Evolutionary conservation across 2,888 invertebrate species (phyloP).

Genomic region (Drosophila anomelani): DNA sequence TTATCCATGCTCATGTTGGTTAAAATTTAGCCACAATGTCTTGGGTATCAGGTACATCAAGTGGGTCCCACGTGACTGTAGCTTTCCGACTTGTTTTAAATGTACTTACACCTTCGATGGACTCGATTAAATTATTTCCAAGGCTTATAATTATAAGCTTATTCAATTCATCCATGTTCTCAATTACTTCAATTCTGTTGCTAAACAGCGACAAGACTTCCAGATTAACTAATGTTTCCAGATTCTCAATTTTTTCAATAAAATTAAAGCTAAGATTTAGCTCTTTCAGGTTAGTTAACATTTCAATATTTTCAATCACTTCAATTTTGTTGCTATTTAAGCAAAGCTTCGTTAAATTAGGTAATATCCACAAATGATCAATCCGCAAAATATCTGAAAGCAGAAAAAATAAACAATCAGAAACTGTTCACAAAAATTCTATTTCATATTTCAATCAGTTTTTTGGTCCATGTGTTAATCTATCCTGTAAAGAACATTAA

Average conservation of each 20-base stretch:
- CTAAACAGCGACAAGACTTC: constrained; percentile 92
- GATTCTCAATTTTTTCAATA: constrained; percentile 92
- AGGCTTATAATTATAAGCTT: constrained; percentile 92
- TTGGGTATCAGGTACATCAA: no score
- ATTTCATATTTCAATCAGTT: no score
- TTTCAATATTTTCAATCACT: constrained; percentile 92
- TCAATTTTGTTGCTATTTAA: constrained; percentile 94
- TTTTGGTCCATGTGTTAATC: no score
- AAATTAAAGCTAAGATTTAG: constrained; percentile 95
- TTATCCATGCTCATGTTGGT: no score
- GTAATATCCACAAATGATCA: constrained; percentile 93
- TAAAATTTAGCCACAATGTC: no score
- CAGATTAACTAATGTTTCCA: constrained; percentile 89
- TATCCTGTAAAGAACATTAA: no score
- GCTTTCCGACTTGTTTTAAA: not conserved
- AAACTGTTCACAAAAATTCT: no score
- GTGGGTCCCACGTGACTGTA: no score
- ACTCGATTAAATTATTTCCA: constrained; percentile 91
- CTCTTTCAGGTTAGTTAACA: constrained; percentile 90
- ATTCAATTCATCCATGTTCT: constrained; percentile 90
- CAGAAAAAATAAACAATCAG: not conserved
- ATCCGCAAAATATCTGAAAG: constrained; percentile 91
- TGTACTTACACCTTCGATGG: constrained; percentile 89
- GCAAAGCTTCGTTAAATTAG: constrained; percentile 90
- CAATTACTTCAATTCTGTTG: constrained; percentile 90